Evolutionary conservation across 35 echinoderm and acorn worm genomes (phyloP), one percentile per base, ranked within the genome.

Genomic region (Amphiura filiformis): DNA sequence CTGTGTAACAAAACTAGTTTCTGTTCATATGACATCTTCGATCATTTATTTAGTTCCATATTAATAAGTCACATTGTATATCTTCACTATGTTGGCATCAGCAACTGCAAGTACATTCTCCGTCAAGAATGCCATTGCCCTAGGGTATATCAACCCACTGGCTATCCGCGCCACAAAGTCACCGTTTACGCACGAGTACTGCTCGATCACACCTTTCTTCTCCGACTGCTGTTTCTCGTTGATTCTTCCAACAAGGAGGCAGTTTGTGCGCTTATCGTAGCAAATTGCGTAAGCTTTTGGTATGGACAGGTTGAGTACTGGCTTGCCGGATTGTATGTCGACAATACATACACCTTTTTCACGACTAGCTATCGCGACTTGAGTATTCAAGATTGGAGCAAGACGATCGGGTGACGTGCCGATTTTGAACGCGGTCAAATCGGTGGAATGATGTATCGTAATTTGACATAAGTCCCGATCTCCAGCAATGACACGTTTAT

Each of bases 71-170:
- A 36, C 17, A 35, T 32, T 39, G 38, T 34, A 37, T 17, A 80
- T 80, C 35, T 39, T 86, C n/a, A 86, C 36, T 36, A 37, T 75
- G 64, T 86, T 65, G 9, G 57, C 84, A 35, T 35, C 28, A 34
- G 64, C 31, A 57, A 86, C 32, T 15, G 31, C 34, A 32, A 86
- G 36, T 37, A 75, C 17, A 39, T 23, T 23, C 4, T 70, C 61
- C 9, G 17, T 3, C 61, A 70, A 30, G 26, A 15, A 70, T n/a
- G 61, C 61, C 61, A 70, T 70, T 18, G 61, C 61, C 61, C 26
- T 70, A 13, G 61, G 61, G 26, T 70, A 23, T 30, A 70, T 30
- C 28, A 70, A 30, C 61, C 61, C 78, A 32, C 4, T 5, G 1
- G 34, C 78, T 34, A 80, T 80, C 34, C 78, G 3, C 2, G 78